Percentiles rank a stretch among this genome's conserved stretches.
Conservation (phyloP, 2,797 vertebrate genomes). For the Remorina albescens region DNA sequence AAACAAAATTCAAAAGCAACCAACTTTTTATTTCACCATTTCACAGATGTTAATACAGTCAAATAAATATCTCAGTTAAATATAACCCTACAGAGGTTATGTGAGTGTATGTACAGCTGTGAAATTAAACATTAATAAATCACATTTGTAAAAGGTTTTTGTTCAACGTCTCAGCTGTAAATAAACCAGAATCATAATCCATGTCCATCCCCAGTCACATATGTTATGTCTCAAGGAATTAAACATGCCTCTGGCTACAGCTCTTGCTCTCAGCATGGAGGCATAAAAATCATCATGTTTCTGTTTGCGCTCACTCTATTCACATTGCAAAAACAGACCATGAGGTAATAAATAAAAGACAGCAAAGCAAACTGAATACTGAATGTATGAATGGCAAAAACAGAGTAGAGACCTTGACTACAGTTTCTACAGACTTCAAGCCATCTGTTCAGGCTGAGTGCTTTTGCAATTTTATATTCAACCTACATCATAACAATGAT, state of each 20-base stretch:
- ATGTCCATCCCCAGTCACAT: no score
- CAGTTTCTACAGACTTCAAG: background rate
- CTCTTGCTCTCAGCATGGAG: no score
- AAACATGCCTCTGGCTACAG: no score
- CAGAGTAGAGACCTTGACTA: background rate
- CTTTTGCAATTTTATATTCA: slow-evolving; percentile 9
- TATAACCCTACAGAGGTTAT: background rate
- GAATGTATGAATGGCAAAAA: slow-evolving; percentile 1
- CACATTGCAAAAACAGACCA: background rate
- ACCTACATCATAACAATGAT: background rate
- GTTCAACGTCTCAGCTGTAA: slow-evolving; percentile 11
- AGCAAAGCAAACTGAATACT: background rate
- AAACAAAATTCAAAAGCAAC: background rate
- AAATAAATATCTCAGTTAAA: background rate
- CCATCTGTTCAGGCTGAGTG: background rate
- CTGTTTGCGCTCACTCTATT: slow-evolving; percentile 7
- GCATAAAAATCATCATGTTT: background rate
- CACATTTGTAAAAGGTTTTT: background rate
- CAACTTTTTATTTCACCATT: background rate
- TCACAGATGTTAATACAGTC: background rate
- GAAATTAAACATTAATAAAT: background rate
- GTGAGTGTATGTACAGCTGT: background rate
- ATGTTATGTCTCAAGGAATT: no score
- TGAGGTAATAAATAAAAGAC: slow-evolving; percentile 12
- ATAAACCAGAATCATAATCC: background rate